Conservation (phyloP, 2,888 invertebrate genomes). For the Meiosimyza platycephala region DNA sequence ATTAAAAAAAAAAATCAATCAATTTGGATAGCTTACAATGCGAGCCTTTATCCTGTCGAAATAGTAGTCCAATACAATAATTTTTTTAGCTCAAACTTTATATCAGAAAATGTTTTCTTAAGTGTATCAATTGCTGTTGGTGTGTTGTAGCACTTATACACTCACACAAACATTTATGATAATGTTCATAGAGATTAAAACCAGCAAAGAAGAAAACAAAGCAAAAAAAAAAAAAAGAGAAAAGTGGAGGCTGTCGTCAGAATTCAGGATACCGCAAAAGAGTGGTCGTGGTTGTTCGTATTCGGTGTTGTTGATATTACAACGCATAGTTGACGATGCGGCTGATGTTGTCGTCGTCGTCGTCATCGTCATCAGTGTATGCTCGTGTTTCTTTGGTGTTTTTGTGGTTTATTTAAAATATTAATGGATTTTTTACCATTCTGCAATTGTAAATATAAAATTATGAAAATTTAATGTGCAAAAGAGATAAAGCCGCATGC, state of each 20-base stretch:
- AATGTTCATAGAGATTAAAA: constrained; percentile 49
- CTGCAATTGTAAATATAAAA: too few relatives aligned
- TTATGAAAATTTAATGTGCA: too few relatives aligned
- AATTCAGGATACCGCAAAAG: constrained; percentile 52
- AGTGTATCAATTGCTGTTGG: constrained; percentile 8
- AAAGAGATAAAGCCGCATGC: too few relatives aligned
- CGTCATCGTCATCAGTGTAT: constrained; percentile 21
- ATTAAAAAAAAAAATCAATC: too few relatives aligned
- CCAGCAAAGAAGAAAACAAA: constrained; percentile 40
- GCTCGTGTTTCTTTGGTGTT: constrained; percentile 15
- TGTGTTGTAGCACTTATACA: constrained; percentile 16
- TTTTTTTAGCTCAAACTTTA: too few relatives aligned
- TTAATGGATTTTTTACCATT: constrained; percentile 40
- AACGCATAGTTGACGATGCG: constrained; percentile 38
- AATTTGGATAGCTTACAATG: too few relatives aligned
- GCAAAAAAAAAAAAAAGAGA: constrained; percentile 48
- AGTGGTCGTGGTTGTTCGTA: constrained; percentile 47
- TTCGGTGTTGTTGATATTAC: constrained; percentile 44
- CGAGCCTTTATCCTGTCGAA: too few relatives aligned
- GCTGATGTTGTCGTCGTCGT: constrained; percentile 32
- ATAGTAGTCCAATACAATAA: too few relatives aligned
- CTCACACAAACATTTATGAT: constrained; percentile 43
- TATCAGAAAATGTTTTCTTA: constrained; percentile 19
- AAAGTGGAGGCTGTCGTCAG: constrained; percentile 51
- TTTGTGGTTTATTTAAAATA: constrained; percentile 58